Percentiles rank a stretch among this genome's conserved stretches.
phyloP scores from a whole-genome alignment of 2,888 invertebrate genomes.

The Schrankia costaestrigalis region DNA sequence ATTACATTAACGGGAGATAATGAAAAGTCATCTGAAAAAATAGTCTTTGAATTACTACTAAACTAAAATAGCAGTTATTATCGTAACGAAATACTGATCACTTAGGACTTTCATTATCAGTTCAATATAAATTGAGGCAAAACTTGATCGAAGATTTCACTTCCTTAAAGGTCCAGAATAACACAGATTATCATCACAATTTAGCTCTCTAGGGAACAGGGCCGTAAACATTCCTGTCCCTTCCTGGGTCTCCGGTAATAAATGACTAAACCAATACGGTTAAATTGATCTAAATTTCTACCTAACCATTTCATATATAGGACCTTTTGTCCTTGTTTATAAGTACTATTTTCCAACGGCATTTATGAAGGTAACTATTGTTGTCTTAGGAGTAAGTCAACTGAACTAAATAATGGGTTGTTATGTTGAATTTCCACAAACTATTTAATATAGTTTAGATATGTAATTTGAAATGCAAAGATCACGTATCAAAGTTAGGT shows the following conservation, averaged over 20 bases:
- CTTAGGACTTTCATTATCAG: no score
- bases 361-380: background rate
- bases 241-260: conserved; percentile 22
- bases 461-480: no score
- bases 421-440: no score
- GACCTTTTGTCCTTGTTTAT: conserved; percentile 1
- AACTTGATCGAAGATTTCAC: conserved; percentile 14
- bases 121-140: conserved; percentile 15
- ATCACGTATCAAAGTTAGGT: no score
- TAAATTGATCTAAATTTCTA: conserved; percentile 22
- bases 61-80: no score
- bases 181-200: conserved; percentile 24
- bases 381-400: no score
- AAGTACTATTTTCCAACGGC: background rate
- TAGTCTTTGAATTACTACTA: no score
- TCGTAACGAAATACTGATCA: no score
- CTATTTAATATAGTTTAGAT: no score
- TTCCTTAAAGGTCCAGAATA: conserved; percentile 6
- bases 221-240: conserved; percentile 24
- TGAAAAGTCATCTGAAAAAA: no score
- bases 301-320: conserved; percentile 16
- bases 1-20: no score
- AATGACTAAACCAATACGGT: conserved; percentile 27
- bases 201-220: conserved; percentile 14
- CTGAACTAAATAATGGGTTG: no score